phyloP scores from a whole-genome alignment of 2,888 invertebrate species.

The Ptychoptera contaminata region DNA sequence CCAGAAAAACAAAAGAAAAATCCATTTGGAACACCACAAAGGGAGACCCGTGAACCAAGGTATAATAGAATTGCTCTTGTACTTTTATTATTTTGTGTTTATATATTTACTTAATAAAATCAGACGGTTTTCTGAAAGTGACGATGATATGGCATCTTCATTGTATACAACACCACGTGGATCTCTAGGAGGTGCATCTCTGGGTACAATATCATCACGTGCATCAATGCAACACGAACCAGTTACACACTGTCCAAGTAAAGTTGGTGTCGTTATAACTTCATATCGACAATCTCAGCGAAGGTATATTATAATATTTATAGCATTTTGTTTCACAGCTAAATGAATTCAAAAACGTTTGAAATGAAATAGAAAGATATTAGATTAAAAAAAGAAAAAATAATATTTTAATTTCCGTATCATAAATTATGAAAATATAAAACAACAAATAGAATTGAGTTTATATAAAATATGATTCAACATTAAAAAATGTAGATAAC shows the following conservation, averaged over 20 bases:
- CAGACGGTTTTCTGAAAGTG: conserved; percentile 16
- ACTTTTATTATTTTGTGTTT: neutral
- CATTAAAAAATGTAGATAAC: too few species aligned
- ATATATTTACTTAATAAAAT: neutral
- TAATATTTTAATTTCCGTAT: too few species aligned
- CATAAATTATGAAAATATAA: too few species aligned
- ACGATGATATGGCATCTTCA: conserved; percentile 15
- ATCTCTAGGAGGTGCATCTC: conserved; percentile 14
- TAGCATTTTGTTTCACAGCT: neutral
- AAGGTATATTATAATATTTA: conserved; percentile 38
- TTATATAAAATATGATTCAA: too few species aligned
- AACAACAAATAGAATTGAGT: too few species aligned
- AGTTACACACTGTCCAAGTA: conserved; percentile 34
- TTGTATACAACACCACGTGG: conserved; percentile 15
- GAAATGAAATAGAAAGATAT: too few species aligned
- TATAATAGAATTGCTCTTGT: conserved; percentile 5
- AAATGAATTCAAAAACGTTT: neutral
- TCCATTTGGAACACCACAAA: conserved; percentile 13
- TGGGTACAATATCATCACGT: conserved; percentile 33
- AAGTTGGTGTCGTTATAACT: conserved; percentile 81
- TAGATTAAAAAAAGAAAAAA: too few species aligned
- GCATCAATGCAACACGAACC: conserved; percentile 43
- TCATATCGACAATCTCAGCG: conserved; percentile 77
- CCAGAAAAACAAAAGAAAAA: conserved; percentile 13
- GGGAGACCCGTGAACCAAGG: conserved; percentile 11